Evolutionary conservation across 2,888 invertebrate genomes (phyloP).

Genomic region (Philonicus albiceps): DNA sequence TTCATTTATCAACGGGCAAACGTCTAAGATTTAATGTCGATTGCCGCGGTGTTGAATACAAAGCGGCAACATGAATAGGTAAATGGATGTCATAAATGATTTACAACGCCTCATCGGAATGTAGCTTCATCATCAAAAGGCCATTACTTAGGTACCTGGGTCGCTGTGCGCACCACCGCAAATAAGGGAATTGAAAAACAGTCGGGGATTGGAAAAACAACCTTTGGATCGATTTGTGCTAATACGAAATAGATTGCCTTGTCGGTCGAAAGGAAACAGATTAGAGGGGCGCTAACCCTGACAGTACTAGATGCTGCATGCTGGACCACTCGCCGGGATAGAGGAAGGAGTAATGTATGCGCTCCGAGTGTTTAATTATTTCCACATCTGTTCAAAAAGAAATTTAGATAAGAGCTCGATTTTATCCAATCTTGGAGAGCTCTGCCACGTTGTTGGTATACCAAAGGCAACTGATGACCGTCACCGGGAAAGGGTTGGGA

Average conservation of each 20-base stretch:
- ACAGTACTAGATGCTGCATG: neutral
- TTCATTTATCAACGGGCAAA: conserved; percentile 13
- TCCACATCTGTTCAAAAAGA: neutral
- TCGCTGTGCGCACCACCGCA: neutral
- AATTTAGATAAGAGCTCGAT: neutral
- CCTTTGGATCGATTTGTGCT: conserved; percentile 18
- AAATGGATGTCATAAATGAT: conserved; percentile 41
- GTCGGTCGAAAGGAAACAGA: neutral
- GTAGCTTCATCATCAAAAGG: conserved; percentile 35
- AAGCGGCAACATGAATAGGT: conserved; percentile 31
- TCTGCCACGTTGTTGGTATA: neutral
- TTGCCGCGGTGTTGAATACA: conserved; percentile 23
- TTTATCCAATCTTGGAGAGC: neutral
- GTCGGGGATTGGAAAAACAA: conserved; percentile 4
- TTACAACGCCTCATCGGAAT: conserved; percentile 35
- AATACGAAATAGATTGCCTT: conserved; percentile 24
- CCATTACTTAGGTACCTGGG: conserved; percentile 34
- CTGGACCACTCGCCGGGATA: neutral
- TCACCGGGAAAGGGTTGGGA: neutral
- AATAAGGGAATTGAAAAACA: conserved; percentile 3
- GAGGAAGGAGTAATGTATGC: neutral
- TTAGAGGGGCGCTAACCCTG: neutral
- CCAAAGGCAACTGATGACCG: neutral
- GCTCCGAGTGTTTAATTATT: conserved; percentile 3
- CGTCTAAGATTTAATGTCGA: conserved; percentile 33